These are phyloP conservation scores for Acromyrmex echinatior DNA, from an alignment of 1,140 invertebrate genomes.

Conservation along the genomic window DNA sequence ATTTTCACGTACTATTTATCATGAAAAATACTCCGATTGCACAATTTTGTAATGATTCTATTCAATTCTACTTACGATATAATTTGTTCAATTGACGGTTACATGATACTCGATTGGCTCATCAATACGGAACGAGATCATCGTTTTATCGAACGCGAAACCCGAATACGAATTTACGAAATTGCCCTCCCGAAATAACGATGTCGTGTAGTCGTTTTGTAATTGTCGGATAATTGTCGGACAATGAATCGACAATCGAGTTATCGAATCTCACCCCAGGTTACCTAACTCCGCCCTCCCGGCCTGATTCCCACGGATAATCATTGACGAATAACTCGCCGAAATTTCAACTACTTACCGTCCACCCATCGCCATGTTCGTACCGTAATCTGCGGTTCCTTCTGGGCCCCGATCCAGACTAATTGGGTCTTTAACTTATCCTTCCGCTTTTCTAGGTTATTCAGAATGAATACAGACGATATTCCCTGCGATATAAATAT, in stretches of 20 bases:
- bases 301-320: conserved; percentile 66
- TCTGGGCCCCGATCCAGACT: conserved; percentile 96
- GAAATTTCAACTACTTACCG: conserved; percentile 87
- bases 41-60: conserved; percentile 28
- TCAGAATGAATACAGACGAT: conserved; percentile 91
- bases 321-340: conserved; percentile 50
- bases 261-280: conserved; percentile 69
- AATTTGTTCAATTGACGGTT: conserved; percentile 34
- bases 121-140: conserved; percentile 15
- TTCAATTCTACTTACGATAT: conserved; percentile 35
- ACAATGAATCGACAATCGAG: conserved; percentile 75
- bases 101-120: conserved; percentile 46
- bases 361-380: conserved; percentile 96
- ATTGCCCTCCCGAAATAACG: conserved; percentile 47
- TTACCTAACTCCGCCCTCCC: conserved; percentile 73
- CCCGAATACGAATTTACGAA: conserved; percentile 32
- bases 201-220: conserved; percentile 48
- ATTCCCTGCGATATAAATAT: conserved; percentile 86
- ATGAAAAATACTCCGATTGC: conserved; percentile 4
- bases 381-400: conserved; percentile 93
- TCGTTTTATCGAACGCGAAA: conserved; percentile 24
- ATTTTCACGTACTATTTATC: conserved; percentile 84
- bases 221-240: conserved; percentile 77
- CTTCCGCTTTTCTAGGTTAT: conserved; percentile 93
- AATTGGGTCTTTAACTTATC: conserved; percentile 93